Evolutionary conservation across 2,797 vertebrate genomes (phyloP).

Genomic region (Eutrigla gurnardus): DNA sequence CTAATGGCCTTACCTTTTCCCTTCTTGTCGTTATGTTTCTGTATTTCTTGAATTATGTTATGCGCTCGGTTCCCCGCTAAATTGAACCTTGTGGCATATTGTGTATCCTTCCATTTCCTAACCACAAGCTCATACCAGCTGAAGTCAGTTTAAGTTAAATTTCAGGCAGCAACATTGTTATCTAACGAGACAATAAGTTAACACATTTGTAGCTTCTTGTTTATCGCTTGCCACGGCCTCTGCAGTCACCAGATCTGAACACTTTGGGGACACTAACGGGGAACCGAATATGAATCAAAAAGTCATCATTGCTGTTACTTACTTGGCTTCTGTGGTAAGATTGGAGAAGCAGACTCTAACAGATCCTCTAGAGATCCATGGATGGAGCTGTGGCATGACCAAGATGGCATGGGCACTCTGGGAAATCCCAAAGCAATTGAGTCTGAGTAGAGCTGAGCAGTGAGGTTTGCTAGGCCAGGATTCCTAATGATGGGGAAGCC

Average conservation of each 20-base stretch:
- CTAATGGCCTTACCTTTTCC: not conserved
- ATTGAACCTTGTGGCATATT: no score
- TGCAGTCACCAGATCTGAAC: not conserved
- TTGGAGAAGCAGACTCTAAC: slow-evolving; percentile 88
- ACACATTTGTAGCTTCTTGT: no score
- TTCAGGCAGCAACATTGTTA: not conserved
- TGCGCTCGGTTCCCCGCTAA: no score
- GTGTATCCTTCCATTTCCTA: not conserved
- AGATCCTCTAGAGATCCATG: slow-evolving; percentile 90
- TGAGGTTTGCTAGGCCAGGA: slow-evolving; percentile 91
- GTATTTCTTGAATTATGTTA: not conserved
- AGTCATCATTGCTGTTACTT: not conserved
- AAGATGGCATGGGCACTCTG: slow-evolving; percentile 88
- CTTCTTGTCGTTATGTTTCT: not conserved
- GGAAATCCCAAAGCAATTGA: slow-evolving; percentile 89
- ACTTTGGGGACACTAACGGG: not conserved
- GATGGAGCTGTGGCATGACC: slow-evolving; percentile 75
- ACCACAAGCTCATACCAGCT: not conserved
- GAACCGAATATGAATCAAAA: not conserved
- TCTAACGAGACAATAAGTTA: not conserved
- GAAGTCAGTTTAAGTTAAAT: not conserved
- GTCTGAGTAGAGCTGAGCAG: slow-evolving; percentile 94
- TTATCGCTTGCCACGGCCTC: not conserved
- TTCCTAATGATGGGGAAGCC: slow-evolving; percentile 95
- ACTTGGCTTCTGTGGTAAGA: slow-evolving; percentile 89